Evolutionary conservation across 2,888 invertebrate species (phyloP).

Genomic region (Lepidonotus clava): DNA sequence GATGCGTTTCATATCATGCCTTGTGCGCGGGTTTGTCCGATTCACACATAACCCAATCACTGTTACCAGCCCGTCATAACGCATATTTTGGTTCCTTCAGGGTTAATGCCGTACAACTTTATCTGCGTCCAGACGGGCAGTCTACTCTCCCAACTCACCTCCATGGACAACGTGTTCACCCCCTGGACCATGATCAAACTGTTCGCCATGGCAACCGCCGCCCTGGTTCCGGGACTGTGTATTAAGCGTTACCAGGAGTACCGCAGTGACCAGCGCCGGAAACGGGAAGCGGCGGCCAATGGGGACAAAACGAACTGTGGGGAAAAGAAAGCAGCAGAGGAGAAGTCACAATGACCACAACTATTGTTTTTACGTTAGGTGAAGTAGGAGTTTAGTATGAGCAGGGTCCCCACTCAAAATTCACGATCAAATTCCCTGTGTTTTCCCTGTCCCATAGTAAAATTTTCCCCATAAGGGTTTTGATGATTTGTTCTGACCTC

Average conservation of each 20-base stretch:
- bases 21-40: too few species aligned
- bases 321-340: neutral
- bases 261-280: neutral
- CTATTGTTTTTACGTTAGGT: too few species aligned
- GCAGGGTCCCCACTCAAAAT: too few species aligned
- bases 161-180: slow-evolving; percentile 82
- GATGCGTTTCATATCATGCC: too few species aligned
- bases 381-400: too few species aligned
- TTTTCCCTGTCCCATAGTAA: too few species aligned
- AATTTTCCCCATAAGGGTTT: too few species aligned
- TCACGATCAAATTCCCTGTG: too few species aligned
- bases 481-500: too few species aligned
- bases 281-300: neutral
- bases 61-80: too few species aligned
- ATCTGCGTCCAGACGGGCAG: slow-evolving; percentile 84
- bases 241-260: slow-evolving; percentile 53
- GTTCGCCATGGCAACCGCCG: slow-evolving; percentile 77
- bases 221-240: slow-evolving; percentile 74
- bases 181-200: slow-evolving; percentile 78
- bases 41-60: too few species aligned
- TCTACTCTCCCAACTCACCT: slow-evolving; percentile 82
- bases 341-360: neutral
- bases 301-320: neutral
- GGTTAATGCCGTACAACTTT: slow-evolving; percentile 84
- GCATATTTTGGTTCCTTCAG: slow-evolving; percentile 77